Base-by-base conservation (phyloP, 2,888 invertebrate species). In the Apoda limacodes region DNA sequence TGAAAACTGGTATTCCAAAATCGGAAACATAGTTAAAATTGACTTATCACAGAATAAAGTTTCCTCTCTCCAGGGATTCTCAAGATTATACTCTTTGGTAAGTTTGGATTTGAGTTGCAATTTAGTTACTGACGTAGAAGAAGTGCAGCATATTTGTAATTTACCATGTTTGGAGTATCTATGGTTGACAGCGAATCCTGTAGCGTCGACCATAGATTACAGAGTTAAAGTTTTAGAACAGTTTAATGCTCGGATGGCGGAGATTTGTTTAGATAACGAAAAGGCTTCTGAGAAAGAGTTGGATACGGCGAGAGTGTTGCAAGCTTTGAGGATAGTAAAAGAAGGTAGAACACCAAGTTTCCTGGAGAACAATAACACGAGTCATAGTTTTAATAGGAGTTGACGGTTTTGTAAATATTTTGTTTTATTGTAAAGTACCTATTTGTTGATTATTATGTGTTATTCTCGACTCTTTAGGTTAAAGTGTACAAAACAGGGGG, bases 281-380 rank as follows among this genome's bases (percentile, higher is more conserved):
- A 89, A 86, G 43, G 90, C 95, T 0, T 88, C 92, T 7, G 90
- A 90, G 52, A 89, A 90, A 45, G 98, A 98, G 63, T 62, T 96
- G 46, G 97, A 98, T 55, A 96, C 93, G 2, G 95, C 96, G 1
- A 87, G 93, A 21, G 91, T 98, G 20, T 71, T 96, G 39, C 90
- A 94, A 61, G 98, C 98, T 1, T 80, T 97, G 38, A 85, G 91
- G 47, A 85, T 88, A 25, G 90, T 91, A 1, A 87, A 87, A 45
- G 88, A 88, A 56, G 88, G 88, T 4, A 87, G 85, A 52, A 83
- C 83, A 1, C 85, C 85, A 0, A 82, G 74, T 35, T 84, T 86
- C 37, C 58, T 81, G 32, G 63, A 82, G 13, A 80, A 76, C 12
- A 84, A 78, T 35, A 70, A 71, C 34, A 65, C 72, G 3, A 83